Base-by-base conservation (phyloP, 2,113 vertebrate genomes). In the Sander lucioperca region DNA sequence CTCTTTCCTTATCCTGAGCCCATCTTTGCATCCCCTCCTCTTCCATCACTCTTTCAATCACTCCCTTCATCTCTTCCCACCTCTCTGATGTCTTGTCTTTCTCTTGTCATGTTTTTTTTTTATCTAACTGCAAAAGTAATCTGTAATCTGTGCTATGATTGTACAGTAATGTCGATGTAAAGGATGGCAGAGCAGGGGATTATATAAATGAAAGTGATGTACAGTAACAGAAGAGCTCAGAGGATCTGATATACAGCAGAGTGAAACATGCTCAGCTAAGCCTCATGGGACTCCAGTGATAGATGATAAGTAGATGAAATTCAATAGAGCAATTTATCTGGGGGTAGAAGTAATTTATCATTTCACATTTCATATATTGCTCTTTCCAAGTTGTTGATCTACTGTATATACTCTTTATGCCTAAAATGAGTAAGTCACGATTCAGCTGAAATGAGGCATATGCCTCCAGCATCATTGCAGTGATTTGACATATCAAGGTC, bases 401-500 rank as follows among this genome's bases (percentile, higher is more conserved):
- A 33, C 63, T n/a, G 53, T 76, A 18, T 47, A 54, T 27, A 16
- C 27, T n/a, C 30, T 76, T 64, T 45, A 36, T 45, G 8, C 30
- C 56, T 27, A 8, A 67, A 74, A 74, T 23, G 43, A 59, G 47
- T 57, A 64, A 64, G 18, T 53, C 66, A 58, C 4, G 6, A 64
- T 39, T 81, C 70, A 57, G 82, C 77, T 71, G 50, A 81, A 81
- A 64, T 45, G 39, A 71, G 30, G 48, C 73, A 62, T 30, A 43
- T 79, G 57, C 62, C 64, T 84, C 58, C 56, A 30, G 65, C 68
- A 72, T 74, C 65, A 57, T 64, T 48, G 48, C 25, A 45, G 39
- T 43, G 39, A 43, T 82, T 67, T 81, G 82, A 83, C 81, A 68
- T 58, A 66, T 80, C 76, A 86, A 77, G 82, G 78, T 88, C 78